phyloP scores from a whole-genome alignment of 1,140 invertebrate species.

The Laupala kohalensis region DNA sequence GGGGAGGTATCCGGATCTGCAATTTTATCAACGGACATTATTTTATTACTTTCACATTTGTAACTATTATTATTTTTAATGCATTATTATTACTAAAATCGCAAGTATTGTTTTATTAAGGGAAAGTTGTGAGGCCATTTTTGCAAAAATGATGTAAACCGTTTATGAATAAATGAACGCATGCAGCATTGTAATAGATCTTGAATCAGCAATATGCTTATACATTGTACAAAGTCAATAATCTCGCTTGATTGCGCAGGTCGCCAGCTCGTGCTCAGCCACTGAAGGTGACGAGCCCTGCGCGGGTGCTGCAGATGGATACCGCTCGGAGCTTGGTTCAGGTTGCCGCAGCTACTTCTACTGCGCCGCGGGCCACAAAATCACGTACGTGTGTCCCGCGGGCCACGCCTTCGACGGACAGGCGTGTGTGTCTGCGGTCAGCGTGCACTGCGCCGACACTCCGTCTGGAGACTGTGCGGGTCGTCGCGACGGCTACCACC shows the following conservation, averaged over 20 bases:
- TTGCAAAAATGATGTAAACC: too few species aligned
- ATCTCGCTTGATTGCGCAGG: background rate
- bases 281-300: constrained; percentile 23
- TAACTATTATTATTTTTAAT: too few species aligned
- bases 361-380: constrained; percentile 36
- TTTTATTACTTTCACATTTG: too few species aligned
- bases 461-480: constrained; percentile 25
- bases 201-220: too few species aligned
- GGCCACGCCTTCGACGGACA: constrained; percentile 38
- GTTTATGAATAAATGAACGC: too few species aligned
- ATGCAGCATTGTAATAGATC: too few species aligned
- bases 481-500: constrained; percentile 37
- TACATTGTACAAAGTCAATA: too few species aligned
- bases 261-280: background rate
- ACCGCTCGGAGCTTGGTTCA: constrained; percentile 36
- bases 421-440: constrained; percentile 30
- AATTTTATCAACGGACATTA: too few species aligned
- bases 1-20: too few species aligned
- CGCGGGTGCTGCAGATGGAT: constrained; percentile 35
- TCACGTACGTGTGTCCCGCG: constrained; percentile 36
- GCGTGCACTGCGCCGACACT: constrained; percentile 30
- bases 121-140: too few species aligned
- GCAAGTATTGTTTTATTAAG: too few species aligned
- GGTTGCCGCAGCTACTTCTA: constrained; percentile 43
- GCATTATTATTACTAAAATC: too few species aligned